These are phyloP conservation scores for Brotula barbata DNA, from an alignment of 2,797 vertebrate genomes.

Conservation along the genomic window DNA sequence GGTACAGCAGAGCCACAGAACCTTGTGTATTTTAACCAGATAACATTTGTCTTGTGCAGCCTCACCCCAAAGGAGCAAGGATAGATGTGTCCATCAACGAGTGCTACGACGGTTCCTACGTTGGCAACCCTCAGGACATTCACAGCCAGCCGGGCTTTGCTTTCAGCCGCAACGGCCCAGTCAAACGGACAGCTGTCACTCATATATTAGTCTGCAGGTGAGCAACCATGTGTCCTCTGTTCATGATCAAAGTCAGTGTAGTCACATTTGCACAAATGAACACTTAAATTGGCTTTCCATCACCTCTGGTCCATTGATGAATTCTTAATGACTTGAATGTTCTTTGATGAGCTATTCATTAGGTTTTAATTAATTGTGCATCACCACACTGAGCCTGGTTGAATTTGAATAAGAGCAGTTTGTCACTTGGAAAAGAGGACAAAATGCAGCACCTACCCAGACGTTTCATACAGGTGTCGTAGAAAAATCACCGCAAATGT, in stretches of 20 bases:
- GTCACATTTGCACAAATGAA: not conserved
- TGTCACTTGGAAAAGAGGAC: not conserved
- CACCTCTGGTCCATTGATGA: not conserved
- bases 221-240: not conserved
- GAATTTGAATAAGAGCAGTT: not conserved
- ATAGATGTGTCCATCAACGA: conserved; percentile 99
- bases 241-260: not conserved
- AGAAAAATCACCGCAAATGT: too few relatives aligned
- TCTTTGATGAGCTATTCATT: not conserved
- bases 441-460: too few relatives aligned
- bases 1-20: too few relatives aligned
- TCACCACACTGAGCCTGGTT: conserved; percentile 1
- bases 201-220: conserved; percentile 97
- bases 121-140: conserved; percentile 98
- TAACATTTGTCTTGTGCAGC: too few relatives aligned
- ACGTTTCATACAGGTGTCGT: not conserved
- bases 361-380: not conserved
- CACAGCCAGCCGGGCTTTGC: conserved; percentile 98
- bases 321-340: conserved; percentile 7
- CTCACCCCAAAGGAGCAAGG: conserved; percentile 98
- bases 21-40: too few relatives aligned
- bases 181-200: conserved; percentile 96
- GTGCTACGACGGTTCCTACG: conserved; percentile 98
- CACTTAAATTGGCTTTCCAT: not conserved
- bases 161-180: conserved; percentile 97